These are phyloP conservation scores for Aptenodytes patagonicus DNA, from an alignment of 2,113 vertebrate genomes.

Conservation along the genomic window DNA sequence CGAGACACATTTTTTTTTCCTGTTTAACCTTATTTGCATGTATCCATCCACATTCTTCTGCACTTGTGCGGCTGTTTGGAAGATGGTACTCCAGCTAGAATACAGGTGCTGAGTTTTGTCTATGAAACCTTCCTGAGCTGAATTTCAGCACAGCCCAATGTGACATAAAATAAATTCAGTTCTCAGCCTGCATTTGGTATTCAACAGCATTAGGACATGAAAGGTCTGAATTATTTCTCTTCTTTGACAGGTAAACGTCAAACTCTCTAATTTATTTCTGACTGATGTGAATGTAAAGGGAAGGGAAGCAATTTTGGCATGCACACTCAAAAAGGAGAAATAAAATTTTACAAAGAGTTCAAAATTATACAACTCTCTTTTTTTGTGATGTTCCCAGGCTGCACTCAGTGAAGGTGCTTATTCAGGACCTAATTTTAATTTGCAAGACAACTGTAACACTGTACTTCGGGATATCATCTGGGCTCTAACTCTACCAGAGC, in stretches of 20 bases:
- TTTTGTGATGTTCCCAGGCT: background rate
- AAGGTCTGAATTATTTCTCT: background rate
- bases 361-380: background rate
- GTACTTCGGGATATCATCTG: background rate
- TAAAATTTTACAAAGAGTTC: background rate
- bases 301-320: background rate
- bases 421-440: background rate
- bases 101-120: slow-evolving; percentile 35
- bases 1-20: background rate
- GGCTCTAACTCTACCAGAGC: background rate
- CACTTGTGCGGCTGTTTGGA: slow-evolving; percentile 50
- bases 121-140: slow-evolving; percentile 12
- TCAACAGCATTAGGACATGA: slow-evolving; percentile 33
- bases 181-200: slow-evolving; percentile 10
- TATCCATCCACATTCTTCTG: background rate
- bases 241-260: background rate
- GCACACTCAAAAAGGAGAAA: background rate
- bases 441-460: background rate
- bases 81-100: slow-evolving; percentile 31
- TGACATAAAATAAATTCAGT: slow-evolving; percentile 25
- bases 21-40: slow-evolving; percentile 33
- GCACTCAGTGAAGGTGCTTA: background rate
- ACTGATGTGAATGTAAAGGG: background rate
- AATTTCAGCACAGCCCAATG: background rate
- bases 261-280: background rate